Percentiles rank a stretch among this genome's conserved stretches.
These are phyloP conservation scores for Cricetomys ansorgei DNA, from an alignment of 2,113 vertebrate genomes.

Conservation along the genomic window DNA sequence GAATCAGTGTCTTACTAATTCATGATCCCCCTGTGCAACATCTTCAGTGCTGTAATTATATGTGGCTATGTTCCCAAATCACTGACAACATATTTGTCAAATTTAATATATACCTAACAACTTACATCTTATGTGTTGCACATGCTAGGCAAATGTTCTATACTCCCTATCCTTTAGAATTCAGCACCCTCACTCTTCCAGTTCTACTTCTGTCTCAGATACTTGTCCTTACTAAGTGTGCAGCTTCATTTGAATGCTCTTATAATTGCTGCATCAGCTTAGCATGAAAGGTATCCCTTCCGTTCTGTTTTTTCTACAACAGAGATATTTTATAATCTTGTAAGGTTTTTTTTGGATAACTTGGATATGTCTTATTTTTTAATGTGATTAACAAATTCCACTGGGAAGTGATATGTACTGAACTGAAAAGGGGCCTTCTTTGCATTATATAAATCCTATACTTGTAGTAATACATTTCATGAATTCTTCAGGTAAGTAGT, in stretches of 20 bases:
- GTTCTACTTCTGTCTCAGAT: neutral
- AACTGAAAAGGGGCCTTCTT: neutral
- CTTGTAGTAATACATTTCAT: neutral
- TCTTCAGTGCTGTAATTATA: neutral
- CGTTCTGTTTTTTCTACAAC: neutral
- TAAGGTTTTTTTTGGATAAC: neutral
- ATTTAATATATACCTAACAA: neutral
- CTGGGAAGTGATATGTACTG: neutral
- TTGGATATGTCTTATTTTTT: neutral
- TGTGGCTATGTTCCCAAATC: no score
- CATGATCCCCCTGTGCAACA: no score
- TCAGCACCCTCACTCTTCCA: neutral
- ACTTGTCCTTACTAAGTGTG: neutral
- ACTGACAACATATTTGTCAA: neutral
- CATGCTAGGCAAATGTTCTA: neutral
- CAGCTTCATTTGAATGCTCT: neutral
- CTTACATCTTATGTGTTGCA: neutral
- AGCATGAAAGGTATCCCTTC: neutral
- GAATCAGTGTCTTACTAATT: no score
- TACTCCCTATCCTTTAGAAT: neutral
- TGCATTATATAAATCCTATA: neutral
- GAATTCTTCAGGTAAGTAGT: neutral
- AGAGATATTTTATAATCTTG: neutral
- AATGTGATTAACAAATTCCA: neutral
- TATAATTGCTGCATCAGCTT: neutral